Base-by-base conservation (phyloP, 2,888 invertebrate species). In the Melikaiella ostensackeni region DNA sequence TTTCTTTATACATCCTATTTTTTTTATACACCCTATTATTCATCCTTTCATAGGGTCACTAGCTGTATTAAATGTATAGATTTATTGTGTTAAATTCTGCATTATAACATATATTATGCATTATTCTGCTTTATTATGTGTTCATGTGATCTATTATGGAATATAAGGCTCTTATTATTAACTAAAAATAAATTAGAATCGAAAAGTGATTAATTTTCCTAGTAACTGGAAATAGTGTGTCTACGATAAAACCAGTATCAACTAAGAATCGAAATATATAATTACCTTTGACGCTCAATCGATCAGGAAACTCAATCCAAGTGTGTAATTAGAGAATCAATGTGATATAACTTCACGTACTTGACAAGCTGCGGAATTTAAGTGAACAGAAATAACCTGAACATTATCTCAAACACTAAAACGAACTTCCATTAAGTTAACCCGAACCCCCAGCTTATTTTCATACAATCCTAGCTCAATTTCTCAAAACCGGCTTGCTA, bases 281-380 rank as follows among this genome's bases (percentile, higher is more conserved):
- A 64, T 64, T 42, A 64, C 13, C 42, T 35, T 38, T 64, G 64
- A 64, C 42, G 64, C 64, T 64, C 63, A 38, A 38, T 38, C 42
- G 64, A 38, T 38, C 21, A 42, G 16, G 64, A 64, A 64, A 64
- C 21, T 42, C 64, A 24, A 64, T 42, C 38, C 24, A 64, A 64
- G 64, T 64, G 35, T 64, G 64, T 42, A 64, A 64, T 64, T 64
- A 64, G 64, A 64, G 64, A 46, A 21, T 42, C 21, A 38, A 64
- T 42, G 42, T 64, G 38, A 64, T 38, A 64, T 21, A 38, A 64
- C 38, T 42, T 64, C 24, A 64, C 8, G 63, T 63, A 35, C 63
- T 63, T 38, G 21, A 2, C 11, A 64, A 64, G 13, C 16, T 16
- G 27, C 24, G 24, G 38, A 24, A 64, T 64, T 42, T 64, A 21